These are phyloP conservation scores for Stegostoma tigrinum DNA, from an alignment of 2,113 vertebrate genomes.

Conservation along the genomic window DNA sequence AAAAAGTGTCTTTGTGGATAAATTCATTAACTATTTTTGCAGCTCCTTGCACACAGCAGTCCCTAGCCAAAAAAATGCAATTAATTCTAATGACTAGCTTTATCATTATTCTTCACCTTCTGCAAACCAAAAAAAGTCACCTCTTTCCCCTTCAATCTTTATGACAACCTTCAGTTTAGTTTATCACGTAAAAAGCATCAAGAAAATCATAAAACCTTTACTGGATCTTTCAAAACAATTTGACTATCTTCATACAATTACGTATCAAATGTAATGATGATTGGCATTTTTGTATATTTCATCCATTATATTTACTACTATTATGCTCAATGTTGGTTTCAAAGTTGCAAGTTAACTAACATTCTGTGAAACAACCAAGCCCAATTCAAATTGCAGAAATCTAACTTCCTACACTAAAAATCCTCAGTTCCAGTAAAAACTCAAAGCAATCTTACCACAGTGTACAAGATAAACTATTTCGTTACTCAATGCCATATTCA, in stretches of 20 bases:
- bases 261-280: background rate
- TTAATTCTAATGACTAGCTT: no score
- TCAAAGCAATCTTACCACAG: background rate
- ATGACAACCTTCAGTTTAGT: background rate
- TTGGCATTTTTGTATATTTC: background rate
- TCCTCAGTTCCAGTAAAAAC: background rate
- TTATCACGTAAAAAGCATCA: background rate
- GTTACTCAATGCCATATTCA: background rate
- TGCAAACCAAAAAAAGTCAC: no score
- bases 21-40: no score
- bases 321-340: background rate
- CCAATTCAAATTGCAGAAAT: background rate
- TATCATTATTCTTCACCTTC: no score
- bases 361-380: background rate
- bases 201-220: background rate
- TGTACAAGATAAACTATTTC: background rate
- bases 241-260: background rate
- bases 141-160: background rate
- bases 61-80: no score
- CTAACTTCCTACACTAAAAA: background rate
- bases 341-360: background rate
- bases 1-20: no score
- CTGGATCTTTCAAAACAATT: background rate
- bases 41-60: no score
- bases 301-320: background rate